Conservation (phyloP, 2,888 invertebrate species). For the Pristionchus arcanus region DNA sequence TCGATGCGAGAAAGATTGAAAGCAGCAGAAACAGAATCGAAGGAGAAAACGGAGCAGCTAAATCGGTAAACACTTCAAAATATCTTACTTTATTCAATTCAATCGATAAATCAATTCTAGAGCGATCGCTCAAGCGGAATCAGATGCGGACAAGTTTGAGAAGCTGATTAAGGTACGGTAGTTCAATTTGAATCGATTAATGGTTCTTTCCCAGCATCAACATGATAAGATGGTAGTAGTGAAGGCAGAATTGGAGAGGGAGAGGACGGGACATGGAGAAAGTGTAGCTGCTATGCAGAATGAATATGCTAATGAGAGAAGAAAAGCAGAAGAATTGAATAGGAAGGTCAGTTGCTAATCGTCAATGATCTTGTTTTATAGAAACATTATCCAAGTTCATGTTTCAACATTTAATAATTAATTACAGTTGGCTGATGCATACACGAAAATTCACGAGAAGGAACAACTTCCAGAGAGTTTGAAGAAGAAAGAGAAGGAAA, state of each 20-base stretch:
- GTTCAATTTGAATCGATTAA: background rate
- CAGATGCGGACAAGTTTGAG: constrained; percentile 59
- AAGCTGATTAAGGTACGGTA: constrained; percentile 57
- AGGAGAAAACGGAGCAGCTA: constrained; percentile 56
- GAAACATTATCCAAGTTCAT: background rate
- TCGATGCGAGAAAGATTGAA: constrained; percentile 76
- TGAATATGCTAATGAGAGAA: constrained; percentile 87
- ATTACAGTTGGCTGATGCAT: constrained; percentile 67
- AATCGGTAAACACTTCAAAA: constrained; percentile 13
- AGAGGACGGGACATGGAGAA: constrained; percentile 87
- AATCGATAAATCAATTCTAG: constrained; percentile 24
- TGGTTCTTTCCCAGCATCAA: constrained; percentile 53
- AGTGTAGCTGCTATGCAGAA: constrained; percentile 90
- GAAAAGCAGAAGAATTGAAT: constrained; percentile 87
- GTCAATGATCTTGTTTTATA: background rate
- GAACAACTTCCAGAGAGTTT: constrained; percentile 63
- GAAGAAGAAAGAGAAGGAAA: constrained; percentile 81
- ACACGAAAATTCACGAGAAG: constrained; percentile 67
- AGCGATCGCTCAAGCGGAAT: constrained; percentile 59
- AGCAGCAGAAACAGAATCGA: constrained; percentile 65
- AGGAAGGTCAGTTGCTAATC: constrained; percentile 81
- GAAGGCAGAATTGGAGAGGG: constrained; percentile 89
- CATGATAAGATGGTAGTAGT: constrained; percentile 84
- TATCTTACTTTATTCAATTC: background rate
- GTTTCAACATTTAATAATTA: background rate